Conservation (phyloP, 2,888 invertebrate species). For the Troglohyphantes excavatus region DNA sequence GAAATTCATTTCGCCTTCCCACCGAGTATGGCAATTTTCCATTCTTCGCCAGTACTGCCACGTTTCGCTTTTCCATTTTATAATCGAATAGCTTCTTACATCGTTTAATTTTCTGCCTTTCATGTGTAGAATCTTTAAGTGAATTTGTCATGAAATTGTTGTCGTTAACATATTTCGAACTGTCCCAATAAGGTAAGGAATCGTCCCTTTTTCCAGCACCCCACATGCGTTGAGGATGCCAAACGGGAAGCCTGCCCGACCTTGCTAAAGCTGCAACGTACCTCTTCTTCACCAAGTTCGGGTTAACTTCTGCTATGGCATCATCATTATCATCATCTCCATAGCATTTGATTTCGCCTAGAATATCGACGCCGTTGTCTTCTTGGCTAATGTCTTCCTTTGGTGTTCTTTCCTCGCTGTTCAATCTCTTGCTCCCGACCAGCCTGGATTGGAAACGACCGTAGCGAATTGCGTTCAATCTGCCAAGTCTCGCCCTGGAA, state of each 20-base stretch:
- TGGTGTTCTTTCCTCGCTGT: slow-evolving; percentile 13
- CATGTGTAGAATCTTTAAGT: slow-evolving; percentile 25
- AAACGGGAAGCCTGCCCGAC: slow-evolving; percentile 72
- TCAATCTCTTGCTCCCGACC: slow-evolving; percentile 43
- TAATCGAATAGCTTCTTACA: slow-evolving; percentile 48
- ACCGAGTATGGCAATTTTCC: slow-evolving; percentile 18
- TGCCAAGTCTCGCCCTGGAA: slow-evolving; percentile 62
- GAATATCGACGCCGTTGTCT: slow-evolving; percentile 28
- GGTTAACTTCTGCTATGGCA: background rate
- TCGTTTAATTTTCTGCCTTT: slow-evolving; percentile 21
- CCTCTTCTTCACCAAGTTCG: slow-evolving; percentile 52
- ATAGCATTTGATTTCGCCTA: slow-evolving; percentile 39
- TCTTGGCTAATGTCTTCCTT: slow-evolving; percentile 17
- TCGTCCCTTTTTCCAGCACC: slow-evolving; percentile 65
- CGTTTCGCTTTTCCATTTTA: slow-evolving; percentile 25
- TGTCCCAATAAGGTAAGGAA: slow-evolving; percentile 32
- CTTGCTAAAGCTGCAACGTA: slow-evolving; percentile 76
- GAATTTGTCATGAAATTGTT: slow-evolving; percentile 8
- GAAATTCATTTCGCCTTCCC: slow-evolving; percentile 42
- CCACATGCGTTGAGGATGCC: slow-evolving; percentile 76
- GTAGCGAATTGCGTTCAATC: slow-evolving; percentile 58
- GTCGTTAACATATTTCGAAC: slow-evolving; percentile 1
- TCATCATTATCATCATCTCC: background rate
- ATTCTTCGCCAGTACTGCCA: slow-evolving; percentile 29
- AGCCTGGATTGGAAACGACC: slow-evolving; percentile 42